These are phyloP conservation scores for Microplitis deprimator DNA, from an alignment of 2,888 invertebrate species.

Conservation along the genomic window DNA sequence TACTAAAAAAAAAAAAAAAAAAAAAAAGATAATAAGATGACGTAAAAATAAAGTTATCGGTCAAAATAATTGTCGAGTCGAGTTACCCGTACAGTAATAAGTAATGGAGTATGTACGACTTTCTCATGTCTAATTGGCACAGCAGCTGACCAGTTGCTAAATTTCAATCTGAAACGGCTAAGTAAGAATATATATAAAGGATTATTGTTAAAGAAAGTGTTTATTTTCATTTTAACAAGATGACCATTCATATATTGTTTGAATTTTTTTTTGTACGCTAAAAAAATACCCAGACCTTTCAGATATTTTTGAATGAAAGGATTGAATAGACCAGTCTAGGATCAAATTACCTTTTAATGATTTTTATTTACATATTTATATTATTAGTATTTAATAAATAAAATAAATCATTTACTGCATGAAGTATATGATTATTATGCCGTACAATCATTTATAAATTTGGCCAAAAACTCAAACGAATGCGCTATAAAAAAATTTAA, in stretches of 20 bases:
- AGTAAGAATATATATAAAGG: not conserved
- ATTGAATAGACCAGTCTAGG: not conserved
- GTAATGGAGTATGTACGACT: slow-evolving; percentile 47
- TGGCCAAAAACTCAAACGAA: no score
- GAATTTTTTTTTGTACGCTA: slow-evolving; percentile 45
- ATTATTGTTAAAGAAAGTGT: slow-evolving; percentile 55
- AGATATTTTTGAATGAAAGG: not conserved
- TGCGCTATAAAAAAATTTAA: no score
- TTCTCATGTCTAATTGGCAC: slow-evolving; percentile 61
- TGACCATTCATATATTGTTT: slow-evolving; percentile 54
- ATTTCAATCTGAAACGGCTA: slow-evolving; percentile 56
- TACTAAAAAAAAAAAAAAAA: not conserved
- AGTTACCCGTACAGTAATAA: not conserved
- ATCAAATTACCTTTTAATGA: not conserved
- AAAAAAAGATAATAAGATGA: not conserved
- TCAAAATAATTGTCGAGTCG: no score
- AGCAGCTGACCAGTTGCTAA: slow-evolving; percentile 59
- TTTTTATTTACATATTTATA: not conserved
- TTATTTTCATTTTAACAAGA: slow-evolving; percentile 68
- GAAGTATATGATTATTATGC: not conserved
- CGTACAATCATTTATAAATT: no score
- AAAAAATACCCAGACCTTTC: slow-evolving; percentile 4
- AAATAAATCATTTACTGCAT: not conserved
- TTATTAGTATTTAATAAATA: not conserved
- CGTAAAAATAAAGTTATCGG: not conserved